These are phyloP conservation scores for Hirudo medicinalis DNA, from an alignment of 1,140 invertebrate genomes.

Conservation along the genomic window DNA sequence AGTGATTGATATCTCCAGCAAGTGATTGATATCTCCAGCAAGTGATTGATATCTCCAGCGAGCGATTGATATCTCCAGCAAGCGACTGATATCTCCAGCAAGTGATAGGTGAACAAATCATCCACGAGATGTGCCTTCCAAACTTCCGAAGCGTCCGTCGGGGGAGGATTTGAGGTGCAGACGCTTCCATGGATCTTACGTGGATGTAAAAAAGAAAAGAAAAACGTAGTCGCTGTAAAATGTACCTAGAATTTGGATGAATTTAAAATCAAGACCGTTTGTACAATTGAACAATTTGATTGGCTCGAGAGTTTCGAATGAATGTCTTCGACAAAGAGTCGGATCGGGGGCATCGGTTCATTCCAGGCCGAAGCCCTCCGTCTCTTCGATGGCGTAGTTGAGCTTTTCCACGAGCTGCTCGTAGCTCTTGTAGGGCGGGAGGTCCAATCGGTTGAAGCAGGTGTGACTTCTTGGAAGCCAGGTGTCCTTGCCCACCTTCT, in stretches of 20 bases:
- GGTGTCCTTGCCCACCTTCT: constrained; percentile 97
- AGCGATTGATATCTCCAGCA: no score
- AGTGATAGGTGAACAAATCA: no score
- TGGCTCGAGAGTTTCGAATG: constrained; percentile 90
- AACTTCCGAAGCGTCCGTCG: no score
- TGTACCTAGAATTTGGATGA: background rate
- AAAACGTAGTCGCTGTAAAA: background rate
- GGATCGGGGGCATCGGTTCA: constrained; percentile 86
- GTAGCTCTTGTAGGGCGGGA: constrained; percentile 89
- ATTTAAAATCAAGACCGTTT: constrained; percentile 49
- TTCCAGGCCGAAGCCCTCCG: constrained; percentile 97
- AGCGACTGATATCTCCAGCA: no score
- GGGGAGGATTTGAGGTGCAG: background rate
- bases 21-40: no score
- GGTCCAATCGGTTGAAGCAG: constrained; percentile 85
- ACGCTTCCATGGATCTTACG: background rate
- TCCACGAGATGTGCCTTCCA: no score
- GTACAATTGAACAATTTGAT: constrained; percentile 86
- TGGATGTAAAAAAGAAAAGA: background rate
- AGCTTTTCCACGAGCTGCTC: constrained; percentile 89
- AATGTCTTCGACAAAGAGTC: constrained; percentile 91
- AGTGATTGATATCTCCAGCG: no score
- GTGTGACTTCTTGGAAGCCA: constrained; percentile 92
- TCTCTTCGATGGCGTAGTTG: constrained; percentile 96
- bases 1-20: no score